phyloP scores from a whole-genome alignment of 2,888 invertebrate genomes.

The Cephus pygmeus region DNA sequence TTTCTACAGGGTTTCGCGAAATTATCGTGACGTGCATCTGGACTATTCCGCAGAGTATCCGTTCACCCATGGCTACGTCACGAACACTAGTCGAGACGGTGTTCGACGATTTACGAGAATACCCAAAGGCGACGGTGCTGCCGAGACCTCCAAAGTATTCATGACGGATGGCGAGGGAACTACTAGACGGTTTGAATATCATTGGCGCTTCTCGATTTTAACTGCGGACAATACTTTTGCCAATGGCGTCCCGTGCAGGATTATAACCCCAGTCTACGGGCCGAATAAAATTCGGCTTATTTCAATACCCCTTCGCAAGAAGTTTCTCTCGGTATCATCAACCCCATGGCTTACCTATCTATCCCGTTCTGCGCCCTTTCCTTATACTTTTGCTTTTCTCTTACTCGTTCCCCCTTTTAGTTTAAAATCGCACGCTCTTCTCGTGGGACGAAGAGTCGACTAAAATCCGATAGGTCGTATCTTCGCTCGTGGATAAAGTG shows the following conservation, averaged over 20 bases:
- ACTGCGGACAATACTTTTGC: neutral
- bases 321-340: neutral
- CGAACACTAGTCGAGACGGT: neutral
- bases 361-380: neutral
- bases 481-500: neutral
- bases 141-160: neutral
- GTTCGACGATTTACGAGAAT: too few species aligned
- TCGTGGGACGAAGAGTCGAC: neutral
- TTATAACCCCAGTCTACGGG: conserved; percentile 36
- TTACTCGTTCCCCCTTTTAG: neutral
- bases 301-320: conserved; percentile 32
- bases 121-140: neutral
- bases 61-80: neutral
- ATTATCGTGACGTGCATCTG: neutral
- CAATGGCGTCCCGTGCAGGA: conserved; percentile 11
- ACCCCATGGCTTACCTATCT: neutral
- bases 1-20: neutral
- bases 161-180: neutral
- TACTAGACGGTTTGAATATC: neutral
- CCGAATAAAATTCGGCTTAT: conserved; percentile 44
- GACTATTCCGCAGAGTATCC: neutral
- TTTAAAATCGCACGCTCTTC: neutral
- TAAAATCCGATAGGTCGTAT: neutral
- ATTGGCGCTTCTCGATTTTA: neutral
- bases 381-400: neutral